phyloP scores from a whole-genome alignment of 2,888 invertebrate species.

The Tenodera sinensis region DNA sequence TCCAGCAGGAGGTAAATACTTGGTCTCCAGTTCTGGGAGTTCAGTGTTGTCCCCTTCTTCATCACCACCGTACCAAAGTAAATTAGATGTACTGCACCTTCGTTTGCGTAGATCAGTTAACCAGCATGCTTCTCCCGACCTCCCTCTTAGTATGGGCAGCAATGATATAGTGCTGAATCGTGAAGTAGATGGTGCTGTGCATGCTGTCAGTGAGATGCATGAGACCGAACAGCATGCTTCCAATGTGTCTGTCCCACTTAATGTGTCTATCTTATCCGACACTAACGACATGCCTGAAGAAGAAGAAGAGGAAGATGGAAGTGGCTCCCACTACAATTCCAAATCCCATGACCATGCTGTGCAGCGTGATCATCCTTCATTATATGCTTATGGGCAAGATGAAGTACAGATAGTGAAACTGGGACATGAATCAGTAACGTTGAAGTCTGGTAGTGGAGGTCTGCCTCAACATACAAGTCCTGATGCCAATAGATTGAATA shows the following conservation, averaged over 20 bases:
- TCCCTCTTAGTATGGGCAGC: conserved; percentile 18
- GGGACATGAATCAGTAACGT: conserved; percentile 35
- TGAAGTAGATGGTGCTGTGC: conserved; percentile 32
- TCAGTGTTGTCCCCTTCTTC: conserved; percentile 1
- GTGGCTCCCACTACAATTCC: conserved; percentile 21
- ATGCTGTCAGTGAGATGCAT: conserved; percentile 17
- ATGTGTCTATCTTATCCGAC: conserved; percentile 30
- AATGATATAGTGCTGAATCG: conserved; percentile 29
- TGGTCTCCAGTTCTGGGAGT: not conserved
- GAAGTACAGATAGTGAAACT: conserved; percentile 50
- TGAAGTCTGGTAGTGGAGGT: conserved; percentile 28
- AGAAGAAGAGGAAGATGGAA: conserved; percentile 22
- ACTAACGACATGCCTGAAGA: conserved; percentile 40
- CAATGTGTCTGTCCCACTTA: conserved; percentile 30
- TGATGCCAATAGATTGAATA: conserved; percentile 34
- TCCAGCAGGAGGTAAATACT: conserved; percentile 52
- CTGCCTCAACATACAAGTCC: conserved; percentile 32
- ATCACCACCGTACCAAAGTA: conserved; percentile 13
- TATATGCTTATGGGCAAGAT: conserved; percentile 45
- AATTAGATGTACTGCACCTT: conserved; percentile 46
- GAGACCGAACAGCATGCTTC: conserved; percentile 26
- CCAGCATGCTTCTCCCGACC: conserved; percentile 49
- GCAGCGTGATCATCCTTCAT: conserved; percentile 33
- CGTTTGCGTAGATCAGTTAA: conserved; percentile 69
- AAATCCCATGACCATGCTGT: conserved; percentile 8